Conservation (phyloP, 1,140 invertebrate species). For the Calycopis cecrops region DNA sequence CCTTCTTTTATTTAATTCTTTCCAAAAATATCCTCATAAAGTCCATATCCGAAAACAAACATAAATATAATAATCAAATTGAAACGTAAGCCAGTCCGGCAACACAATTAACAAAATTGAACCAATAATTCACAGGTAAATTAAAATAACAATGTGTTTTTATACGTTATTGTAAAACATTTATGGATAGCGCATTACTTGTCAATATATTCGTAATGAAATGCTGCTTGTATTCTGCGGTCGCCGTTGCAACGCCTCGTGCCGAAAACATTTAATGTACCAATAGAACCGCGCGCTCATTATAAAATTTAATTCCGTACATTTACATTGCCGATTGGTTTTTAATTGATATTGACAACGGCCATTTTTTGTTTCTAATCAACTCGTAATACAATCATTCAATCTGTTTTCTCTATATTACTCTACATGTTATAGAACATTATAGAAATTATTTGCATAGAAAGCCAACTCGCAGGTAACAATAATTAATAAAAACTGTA, state of each 20-base stretch:
- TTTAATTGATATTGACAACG: conserved; percentile 25
- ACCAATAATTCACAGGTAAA: conserved; percentile 35
- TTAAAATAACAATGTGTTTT: conserved; percentile 46
- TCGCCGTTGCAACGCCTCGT: conserved; percentile 29
- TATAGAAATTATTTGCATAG: too few species aligned
- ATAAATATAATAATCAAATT: background rate
- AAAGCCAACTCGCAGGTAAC: too few species aligned
- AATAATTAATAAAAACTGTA: too few species aligned
- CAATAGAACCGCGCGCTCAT: conserved; percentile 4
- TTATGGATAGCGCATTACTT: conserved; percentile 42
- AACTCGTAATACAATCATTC: conserved; percentile 1
- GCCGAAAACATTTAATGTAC: conserved; percentile 22
- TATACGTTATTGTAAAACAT: conserved; percentile 50
- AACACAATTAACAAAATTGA: conserved; percentile 43
- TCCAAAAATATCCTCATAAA: too few species aligned
- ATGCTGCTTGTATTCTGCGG: conserved; percentile 35
- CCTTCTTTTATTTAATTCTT: too few species aligned
- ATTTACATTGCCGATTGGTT: conserved; percentile 20
- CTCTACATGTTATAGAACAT: too few species aligned
- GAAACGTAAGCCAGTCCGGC: conserved; percentile 23
- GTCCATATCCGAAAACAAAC: background rate
- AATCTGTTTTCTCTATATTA: too few species aligned
- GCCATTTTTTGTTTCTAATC: conserved; percentile 5
- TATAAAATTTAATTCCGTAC: conserved; percentile 10
- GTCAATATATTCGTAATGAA: conserved; percentile 52